These are phyloP conservation scores for Macrophya alboannulata DNA, from an alignment of 2,888 invertebrate genomes.

Conservation along the genomic window DNA sequence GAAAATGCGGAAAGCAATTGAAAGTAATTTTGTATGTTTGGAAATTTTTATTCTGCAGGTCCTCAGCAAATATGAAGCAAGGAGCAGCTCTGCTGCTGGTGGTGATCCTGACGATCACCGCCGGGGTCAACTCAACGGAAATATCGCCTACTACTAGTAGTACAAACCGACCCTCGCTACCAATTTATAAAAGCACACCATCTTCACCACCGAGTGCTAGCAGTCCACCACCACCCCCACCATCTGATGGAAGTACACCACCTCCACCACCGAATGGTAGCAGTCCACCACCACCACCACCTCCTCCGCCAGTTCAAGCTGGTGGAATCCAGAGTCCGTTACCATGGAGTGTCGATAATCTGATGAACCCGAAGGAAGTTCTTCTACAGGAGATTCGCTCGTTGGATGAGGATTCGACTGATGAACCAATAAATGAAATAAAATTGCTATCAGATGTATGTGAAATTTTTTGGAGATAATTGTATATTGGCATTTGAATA, in stretches of 20 bases:
- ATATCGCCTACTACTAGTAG: neutral
- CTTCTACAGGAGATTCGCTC: slow-evolving; percentile 72
- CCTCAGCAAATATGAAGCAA: slow-evolving; percentile 69
- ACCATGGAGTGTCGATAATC: slow-evolving; percentile 28
- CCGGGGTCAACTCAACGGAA: slow-evolving; percentile 48
- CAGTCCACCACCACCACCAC: slow-evolving; percentile 33
- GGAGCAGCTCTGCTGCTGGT: slow-evolving; percentile 72
- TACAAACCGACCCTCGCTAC: slow-evolving; percentile 17
- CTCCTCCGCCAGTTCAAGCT: neutral
- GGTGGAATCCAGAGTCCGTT: neutral
- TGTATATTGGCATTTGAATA: neutral
- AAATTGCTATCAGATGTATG: slow-evolving; percentile 20
- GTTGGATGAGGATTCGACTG: slow-evolving; percentile 70
- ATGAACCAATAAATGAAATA: slow-evolving; percentile 65
- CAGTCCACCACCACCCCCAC: neutral
- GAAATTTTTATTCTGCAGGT: slow-evolving; percentile 60
- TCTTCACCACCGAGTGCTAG: too few species aligned
- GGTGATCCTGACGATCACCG: slow-evolving; percentile 60
- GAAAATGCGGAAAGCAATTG: neutral
- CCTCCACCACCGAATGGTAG: neutral
- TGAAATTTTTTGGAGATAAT: slow-evolving; percentile 8
- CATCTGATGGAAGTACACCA: neutral
- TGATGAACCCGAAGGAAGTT: slow-evolving; percentile 69
- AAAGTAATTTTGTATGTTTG: neutral
- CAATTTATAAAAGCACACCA: neutral